Conservation (phyloP, 2,888 invertebrate species). For the Tetrapedia diversipes region DNA sequence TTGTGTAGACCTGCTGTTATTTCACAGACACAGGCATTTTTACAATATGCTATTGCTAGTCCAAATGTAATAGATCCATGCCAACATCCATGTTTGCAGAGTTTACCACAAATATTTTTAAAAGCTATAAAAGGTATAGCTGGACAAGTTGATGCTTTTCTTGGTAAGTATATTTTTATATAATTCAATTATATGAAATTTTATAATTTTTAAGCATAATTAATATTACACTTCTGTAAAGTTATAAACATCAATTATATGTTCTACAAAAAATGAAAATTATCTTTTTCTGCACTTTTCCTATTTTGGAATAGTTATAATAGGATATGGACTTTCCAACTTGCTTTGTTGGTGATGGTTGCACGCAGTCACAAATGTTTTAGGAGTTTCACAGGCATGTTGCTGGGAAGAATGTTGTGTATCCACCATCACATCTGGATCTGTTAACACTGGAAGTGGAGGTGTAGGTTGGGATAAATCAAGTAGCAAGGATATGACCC, state of each 20-base stretch:
- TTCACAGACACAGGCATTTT: constrained; percentile 88
- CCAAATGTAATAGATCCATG: constrained; percentile 93
- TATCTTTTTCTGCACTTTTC: constrained; percentile 4
- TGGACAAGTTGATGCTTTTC: constrained; percentile 96
- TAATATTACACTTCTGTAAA: neutral
- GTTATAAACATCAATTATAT: constrained; percentile 18
- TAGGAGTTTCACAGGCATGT: constrained; percentile 82
- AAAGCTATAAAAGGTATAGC: constrained; percentile 97
- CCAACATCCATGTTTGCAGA: constrained; percentile 93
- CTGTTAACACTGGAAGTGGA: constrained; percentile 72
- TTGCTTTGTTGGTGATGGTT: constrained; percentile 74
- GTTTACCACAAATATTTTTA: constrained; percentile 94
- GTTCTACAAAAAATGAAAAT: constrained; percentile 4
- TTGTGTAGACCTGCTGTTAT: constrained; percentile 93
- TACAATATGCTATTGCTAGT: constrained; percentile 91
- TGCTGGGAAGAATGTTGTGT: constrained; percentile 82
- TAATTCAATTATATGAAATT: constrained; percentile 9
- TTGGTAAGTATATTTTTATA: constrained; percentile 87
- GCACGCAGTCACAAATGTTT: constrained; percentile 74
- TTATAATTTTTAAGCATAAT: constrained; percentile 1
- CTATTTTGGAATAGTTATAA: constrained; percentile 17
- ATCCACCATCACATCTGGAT: constrained; percentile 75
- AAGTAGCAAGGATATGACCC: constrained; percentile 82
- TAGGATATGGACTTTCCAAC: constrained; percentile 45
- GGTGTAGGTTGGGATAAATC: constrained; percentile 78